A percentile compares a stretch with the other conserved stretches of the same genome.
These are phyloP conservation scores for Peromyscus leucopus DNA, from an alignment of 2,113 vertebrate species.

Conservation along the genomic window DNA sequence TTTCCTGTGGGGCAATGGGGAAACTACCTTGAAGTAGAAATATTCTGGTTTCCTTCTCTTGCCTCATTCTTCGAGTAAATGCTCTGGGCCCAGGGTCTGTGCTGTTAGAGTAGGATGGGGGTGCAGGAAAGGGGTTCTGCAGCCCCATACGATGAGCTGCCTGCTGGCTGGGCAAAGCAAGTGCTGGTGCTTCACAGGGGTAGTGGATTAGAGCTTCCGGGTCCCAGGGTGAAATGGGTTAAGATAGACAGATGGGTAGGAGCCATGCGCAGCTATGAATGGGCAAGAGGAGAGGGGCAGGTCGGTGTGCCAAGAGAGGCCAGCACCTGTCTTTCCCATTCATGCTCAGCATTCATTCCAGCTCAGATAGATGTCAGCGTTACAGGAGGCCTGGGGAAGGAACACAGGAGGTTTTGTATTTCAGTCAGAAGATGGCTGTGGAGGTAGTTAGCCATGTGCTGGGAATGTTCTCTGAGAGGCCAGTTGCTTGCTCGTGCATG, in stretches of 20 bases:
- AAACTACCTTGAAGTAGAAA: not conserved
- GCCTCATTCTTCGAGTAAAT: not conserved
- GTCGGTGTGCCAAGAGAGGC: not conserved
- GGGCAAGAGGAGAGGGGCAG: not conserved
- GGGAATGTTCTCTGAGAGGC: not conserved
- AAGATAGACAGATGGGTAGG: not conserved
- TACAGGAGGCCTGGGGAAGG: not conserved
- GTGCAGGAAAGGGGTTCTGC: not conserved
- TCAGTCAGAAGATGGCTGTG: conserved; percentile 33
- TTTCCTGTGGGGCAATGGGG: not conserved
- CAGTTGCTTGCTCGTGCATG: not conserved
- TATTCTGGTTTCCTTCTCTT: not conserved
- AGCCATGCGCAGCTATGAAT: not conserved
- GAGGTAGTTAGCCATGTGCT: not conserved
- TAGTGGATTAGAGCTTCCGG: not conserved
- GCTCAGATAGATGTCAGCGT: conserved; percentile 28
- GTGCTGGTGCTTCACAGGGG: not conserved
- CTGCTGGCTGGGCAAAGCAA: not conserved
- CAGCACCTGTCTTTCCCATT: conserved; percentile 37
- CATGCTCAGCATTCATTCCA: not conserved
- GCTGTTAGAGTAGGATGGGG: not conserved
- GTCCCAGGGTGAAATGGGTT: not conserved
- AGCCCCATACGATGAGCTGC: fast-evolving
- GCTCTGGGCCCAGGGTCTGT: not conserved
- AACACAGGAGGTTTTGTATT: not conserved